Conservation (phyloP, 2,113 vertebrate species). For the Indicator indicator region DNA sequence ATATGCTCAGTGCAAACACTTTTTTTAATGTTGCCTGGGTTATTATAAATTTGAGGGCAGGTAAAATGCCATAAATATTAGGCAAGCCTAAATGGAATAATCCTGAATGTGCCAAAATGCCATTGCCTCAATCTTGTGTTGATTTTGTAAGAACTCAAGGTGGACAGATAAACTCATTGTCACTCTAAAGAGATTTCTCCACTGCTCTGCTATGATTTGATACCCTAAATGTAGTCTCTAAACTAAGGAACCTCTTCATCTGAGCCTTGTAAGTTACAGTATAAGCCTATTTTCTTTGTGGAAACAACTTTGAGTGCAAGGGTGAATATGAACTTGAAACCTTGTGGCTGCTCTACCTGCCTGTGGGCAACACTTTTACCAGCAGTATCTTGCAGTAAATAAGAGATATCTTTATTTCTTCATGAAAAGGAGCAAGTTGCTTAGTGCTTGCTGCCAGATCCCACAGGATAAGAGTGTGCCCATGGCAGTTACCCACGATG, state of each 20-base stretch:
- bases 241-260: background rate
- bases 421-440: background rate
- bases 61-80: background rate
- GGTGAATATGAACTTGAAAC: background rate
- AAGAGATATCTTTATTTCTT: background rate
- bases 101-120: background rate
- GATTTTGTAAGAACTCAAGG: background rate
- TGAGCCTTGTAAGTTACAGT: background rate
- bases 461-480: background rate
- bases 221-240: background rate
- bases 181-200: background rate
- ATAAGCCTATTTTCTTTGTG: background rate
- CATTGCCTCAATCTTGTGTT: background rate
- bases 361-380: background rate
- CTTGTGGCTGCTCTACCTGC: background rate
- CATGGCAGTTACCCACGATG: background rate
- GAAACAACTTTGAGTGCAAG: background rate
- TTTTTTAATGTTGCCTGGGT: background rate
- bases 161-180: background rate
- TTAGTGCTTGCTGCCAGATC: background rate
- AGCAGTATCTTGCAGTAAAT: background rate
- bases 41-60: background rate
- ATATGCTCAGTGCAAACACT: background rate
- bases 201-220: background rate
- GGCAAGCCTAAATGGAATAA: background rate